Evolutionary conservation across 2,888 invertebrate genomes (phyloP), one percentile per base, ranked within the genome.

Genomic region (Caenorhabditis wallacei): DNA sequence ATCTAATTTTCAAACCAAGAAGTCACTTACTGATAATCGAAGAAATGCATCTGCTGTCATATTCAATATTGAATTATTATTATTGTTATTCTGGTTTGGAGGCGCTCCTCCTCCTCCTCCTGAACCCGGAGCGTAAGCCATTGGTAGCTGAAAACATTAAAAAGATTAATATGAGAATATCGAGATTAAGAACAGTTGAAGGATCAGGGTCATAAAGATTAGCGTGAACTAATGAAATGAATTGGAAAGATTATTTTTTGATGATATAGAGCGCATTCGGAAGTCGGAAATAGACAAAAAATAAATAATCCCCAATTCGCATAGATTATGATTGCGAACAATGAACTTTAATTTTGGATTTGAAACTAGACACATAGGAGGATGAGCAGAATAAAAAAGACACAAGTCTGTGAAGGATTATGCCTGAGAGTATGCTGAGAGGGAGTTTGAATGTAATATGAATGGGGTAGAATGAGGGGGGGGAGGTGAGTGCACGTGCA

Each of bases 81-180:
- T 16, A 43, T 24, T 40, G 83, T n/a, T n/a, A n/a, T n/a, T n/a
- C 40, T 78, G 76, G 2, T 70, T 78, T 22, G 75, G 83, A 61
- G 85, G 85, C 40, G 80, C 61, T 48, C 83, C 85, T 61, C 85
- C 61, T 59, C 59, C 80, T 63, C 83, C 83, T 78, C 85, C 85
- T 75, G 85, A 78, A 69, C 78, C 78, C 69, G 78, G 78, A 76
- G 80, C 81, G 59, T 70, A 85, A 35, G 85, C 83, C 85, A 85
- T 85, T 37, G 69, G 54, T 61, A 61, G 63, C 78, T 78, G 78
- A 69, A 78, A 76, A 66, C 37, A 13, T 4, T 4, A 24, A 53
- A 18, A 51, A 75, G n/a, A 30, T 20, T 48, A 10, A 37, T n/a
- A 10, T 43, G 13, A 22, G 26, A 74, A 22, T n/a, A 22, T 30